Evolutionary conservation across 2,888 invertebrate species (phyloP), one percentile per base, ranked within the genome.

Genomic region (Seira musarum): DNA sequence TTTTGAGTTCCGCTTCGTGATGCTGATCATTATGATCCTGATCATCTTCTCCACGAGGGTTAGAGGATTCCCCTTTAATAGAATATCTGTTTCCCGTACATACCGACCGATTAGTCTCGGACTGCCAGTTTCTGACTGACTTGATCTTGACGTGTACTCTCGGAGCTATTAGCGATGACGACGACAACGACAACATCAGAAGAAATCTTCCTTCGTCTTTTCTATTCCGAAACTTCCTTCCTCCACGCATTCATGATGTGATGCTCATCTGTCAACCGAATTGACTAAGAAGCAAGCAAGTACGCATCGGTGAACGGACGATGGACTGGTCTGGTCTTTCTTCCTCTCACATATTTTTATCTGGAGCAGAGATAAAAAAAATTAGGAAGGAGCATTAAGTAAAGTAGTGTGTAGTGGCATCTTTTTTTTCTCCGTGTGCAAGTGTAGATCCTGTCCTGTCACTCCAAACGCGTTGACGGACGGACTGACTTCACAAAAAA

Each of bases 181-280:
- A 40, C 5, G 40, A 40, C 40, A 40, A 13, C 6, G 13, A 13
- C 13, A 40, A 40, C 40, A 40, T 5, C 40, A 13, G 40, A 40
- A 5, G 13, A 40, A 40, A 40, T 8, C 40, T 40, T 40, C 40
- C 40, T 40, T 40, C 40, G 6, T 40, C 40, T 40, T 40, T 13
- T n/a, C n/a, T n/a, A n/a, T n/a, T n/a, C n/a, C n/a, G n/a, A n/a
- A 64, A 73, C 74, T 74, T 76, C 69, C 77, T 78, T 71, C 78
- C 78, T 65, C 46, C 63, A 57, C 49, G 49, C 49, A 46, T 46
- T 15, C 8, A 60, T 30, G 66, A 22, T 15, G 40, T 40, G 40
- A 40, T 40, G 49, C 68, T 76, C 69, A 76, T 69, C 76, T 76
- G 76, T 76, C 76, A 76, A 63, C 63, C 13, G 21, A 35, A 64